phyloP scores from a whole-genome alignment of 2,888 invertebrate species.

The Cheiracanthium punctorium region DNA sequence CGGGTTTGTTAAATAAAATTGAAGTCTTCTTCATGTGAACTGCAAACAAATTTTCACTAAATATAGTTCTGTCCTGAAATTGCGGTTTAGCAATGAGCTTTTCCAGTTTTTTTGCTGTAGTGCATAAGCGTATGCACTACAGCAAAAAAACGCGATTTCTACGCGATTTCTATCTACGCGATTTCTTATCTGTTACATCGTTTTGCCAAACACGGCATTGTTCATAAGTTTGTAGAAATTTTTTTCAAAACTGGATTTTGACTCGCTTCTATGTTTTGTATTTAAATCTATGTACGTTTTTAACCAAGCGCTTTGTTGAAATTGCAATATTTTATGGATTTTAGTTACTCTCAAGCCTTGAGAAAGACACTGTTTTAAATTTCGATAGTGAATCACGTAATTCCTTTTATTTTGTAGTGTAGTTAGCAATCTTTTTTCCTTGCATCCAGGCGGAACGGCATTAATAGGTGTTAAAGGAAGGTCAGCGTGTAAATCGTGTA shows the following conservation, averaged over 20 bases:
- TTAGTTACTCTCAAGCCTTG: neutral
- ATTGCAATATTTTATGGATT: conserved; percentile 7
- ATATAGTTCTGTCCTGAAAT: conserved; percentile 45
- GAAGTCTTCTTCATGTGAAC: conserved; percentile 43
- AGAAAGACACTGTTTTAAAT: neutral
- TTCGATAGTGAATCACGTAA: neutral
- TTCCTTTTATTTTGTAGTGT: neutral
- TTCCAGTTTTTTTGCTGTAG: neutral
- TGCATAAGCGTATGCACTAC: conserved; percentile 72
- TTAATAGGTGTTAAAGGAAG: neutral
- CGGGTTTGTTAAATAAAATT: conserved; percentile 71
- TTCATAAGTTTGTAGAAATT: conserved; percentile 75
- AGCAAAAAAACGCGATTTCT: no score
- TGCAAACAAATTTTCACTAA: conserved; percentile 18
- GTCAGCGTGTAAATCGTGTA: neutral
- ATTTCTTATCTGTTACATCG: conserved; percentile 71
- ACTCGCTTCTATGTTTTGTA: conserved; percentile 70
- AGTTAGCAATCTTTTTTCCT: conserved; percentile 1
- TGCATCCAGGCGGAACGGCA: conserved; percentile 9
- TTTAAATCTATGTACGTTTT: conserved; percentile 10
- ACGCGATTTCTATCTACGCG: conserved; percentile 7
- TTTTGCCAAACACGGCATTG: conserved; percentile 75
- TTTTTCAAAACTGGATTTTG: conserved; percentile 75
- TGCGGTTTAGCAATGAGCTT: conserved; percentile 40
- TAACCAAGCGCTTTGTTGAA: neutral